A percentile compares a stretch with the other conserved stretches of the same genome.
Evolutionary conservation across 1,140 invertebrate genomes (phyloP).

Genomic region (Bombus confusus): DNA sequence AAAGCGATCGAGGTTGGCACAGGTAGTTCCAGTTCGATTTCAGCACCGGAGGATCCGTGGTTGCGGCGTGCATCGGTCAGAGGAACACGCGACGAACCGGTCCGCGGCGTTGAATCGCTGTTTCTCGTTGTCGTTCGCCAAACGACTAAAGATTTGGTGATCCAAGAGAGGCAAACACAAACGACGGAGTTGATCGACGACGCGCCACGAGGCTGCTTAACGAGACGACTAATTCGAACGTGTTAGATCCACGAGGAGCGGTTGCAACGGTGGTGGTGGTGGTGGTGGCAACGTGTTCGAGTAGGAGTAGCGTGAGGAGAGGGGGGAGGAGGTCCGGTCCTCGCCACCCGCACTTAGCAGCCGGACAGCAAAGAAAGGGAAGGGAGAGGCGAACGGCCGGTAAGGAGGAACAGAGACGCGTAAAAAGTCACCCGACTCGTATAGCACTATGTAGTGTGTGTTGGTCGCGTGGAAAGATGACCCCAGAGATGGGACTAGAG

Average conservation of each 20-base stretch:
- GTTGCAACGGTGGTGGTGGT: slow-evolving; percentile 22
- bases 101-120: neutral
- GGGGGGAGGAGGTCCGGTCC: slow-evolving; percentile 52
- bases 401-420: slow-evolving; percentile 32
- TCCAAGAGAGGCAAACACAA: slow-evolving; percentile 26
- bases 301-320: slow-evolving; percentile 42
- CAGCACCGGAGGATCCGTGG: neutral
- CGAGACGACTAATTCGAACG: slow-evolving; percentile 80
- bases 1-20: neutral
- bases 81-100: slow-evolving; percentile 14
- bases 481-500: slow-evolving; percentile 76
- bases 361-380: slow-evolving; percentile 49
- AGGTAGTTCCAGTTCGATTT: slow-evolving; percentile 24
- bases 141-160: slow-evolving; percentile 30
- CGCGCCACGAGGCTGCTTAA: slow-evolving; percentile 71
- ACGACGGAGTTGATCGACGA: slow-evolving; percentile 48
- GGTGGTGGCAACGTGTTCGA: slow-evolving; percentile 46
- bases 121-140: slow-evolving; percentile 14
- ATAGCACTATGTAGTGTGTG: slow-evolving; percentile 48
- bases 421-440: slow-evolving; percentile 57
- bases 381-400: slow-evolving; percentile 2
- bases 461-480: slow-evolving; percentile 74
- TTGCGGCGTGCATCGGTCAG: neutral
- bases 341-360: slow-evolving; percentile 69
- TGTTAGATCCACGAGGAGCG: slow-evolving; percentile 68